Evolutionary conservation across 2,113 vertebrate genomes (phyloP), one percentile per base, ranked within the genome.

Genomic region (Pterophyllum scalare): DNA sequence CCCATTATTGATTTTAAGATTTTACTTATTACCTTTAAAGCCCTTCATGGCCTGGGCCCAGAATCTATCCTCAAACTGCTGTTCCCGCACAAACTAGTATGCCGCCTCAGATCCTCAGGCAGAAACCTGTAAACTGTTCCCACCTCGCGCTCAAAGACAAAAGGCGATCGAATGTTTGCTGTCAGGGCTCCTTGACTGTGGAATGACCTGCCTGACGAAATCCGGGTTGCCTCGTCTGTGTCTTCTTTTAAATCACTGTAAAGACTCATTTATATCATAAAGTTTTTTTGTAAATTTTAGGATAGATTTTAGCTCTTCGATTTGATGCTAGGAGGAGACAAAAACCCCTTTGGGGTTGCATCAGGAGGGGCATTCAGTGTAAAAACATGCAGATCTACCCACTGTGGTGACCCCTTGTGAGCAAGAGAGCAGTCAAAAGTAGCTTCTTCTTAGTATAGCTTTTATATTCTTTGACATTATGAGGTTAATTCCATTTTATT

Each of bases 11-110:
- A 49, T 49, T 67, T 67, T 49, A 67, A 19, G 40, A 67, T 67
- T 67, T 67, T 67, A 67, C 64, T 46, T 67, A 67, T 28, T 67
- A 49, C 22, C 64, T 49, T 67, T 67, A 67, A 67, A 67, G 64
- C 64, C 40, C 22, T 67, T 67, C 15, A 67, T 67, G 64, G 22
- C 64, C 22, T 28, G 22, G 46, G 40, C 64, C 40, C 64, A 49
- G 22, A 67, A 67, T 67, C 64, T 67, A 67, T 49, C 49, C 64
- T 49, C 64, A 67, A 67, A 67, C 46, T 67, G 64, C 40, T 67
- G 38, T 26, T 67, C 22, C 64, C 22, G 46, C 26, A 40, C 40
- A 5, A 5, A 67, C 38, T 0, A 2, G 40, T 26, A n/a, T 9
- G 3, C 64, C 28, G 22, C 40, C 64, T 67, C 64, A 46, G 38